Percentiles rank a stretch among this genome's conserved stretches.
These are phyloP conservation scores for Athalia rosae DNA, from an alignment of 2,888 invertebrate genomes.

Conservation along the genomic window DNA sequence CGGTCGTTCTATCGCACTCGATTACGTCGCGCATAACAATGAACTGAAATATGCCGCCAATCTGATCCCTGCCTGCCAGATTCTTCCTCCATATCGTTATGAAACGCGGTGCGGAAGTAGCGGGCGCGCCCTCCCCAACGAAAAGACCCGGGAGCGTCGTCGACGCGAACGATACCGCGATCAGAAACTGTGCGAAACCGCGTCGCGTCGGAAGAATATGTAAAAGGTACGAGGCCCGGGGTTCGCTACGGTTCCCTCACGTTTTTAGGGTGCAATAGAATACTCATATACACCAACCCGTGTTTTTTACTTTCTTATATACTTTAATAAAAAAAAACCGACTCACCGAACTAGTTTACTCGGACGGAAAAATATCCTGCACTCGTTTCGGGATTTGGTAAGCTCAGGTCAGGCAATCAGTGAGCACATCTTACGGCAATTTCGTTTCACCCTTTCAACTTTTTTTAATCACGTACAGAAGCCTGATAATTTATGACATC, in stretches of 20 bases:
- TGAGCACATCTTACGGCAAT: no score
- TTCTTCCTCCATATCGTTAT: slow-evolving; percentile 30
- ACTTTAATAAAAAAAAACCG: background rate
- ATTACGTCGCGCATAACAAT: slow-evolving; percentile 57
- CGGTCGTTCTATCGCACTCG: slow-evolving; percentile 51
- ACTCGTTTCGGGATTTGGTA: background rate
- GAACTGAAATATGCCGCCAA: slow-evolving; percentile 44
- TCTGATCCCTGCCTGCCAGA: slow-evolving; percentile 36
- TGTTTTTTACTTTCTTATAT: background rate
- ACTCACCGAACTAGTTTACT: slow-evolving; percentile 23
- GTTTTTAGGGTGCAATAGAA: no score
- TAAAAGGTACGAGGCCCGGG: background rate
- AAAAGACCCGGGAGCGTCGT: slow-evolving; percentile 25
- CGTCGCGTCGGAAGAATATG: slow-evolving; percentile 9
- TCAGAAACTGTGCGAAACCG: background rate
- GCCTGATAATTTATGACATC: no score
- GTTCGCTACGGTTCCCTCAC: background rate
- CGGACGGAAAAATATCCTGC: slow-evolving; percentile 22
- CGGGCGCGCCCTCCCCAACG: slow-evolving; percentile 16
- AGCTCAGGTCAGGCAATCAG: no score
- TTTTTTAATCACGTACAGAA: no score
- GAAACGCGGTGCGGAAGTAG: background rate
- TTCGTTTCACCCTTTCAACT: no score
- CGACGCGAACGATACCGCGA: background rate
- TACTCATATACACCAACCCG: no score